Evolutionary conservation across 2,113 vertebrate genomes (phyloP).

Genomic region (Amblyopsis rosae): DNA sequence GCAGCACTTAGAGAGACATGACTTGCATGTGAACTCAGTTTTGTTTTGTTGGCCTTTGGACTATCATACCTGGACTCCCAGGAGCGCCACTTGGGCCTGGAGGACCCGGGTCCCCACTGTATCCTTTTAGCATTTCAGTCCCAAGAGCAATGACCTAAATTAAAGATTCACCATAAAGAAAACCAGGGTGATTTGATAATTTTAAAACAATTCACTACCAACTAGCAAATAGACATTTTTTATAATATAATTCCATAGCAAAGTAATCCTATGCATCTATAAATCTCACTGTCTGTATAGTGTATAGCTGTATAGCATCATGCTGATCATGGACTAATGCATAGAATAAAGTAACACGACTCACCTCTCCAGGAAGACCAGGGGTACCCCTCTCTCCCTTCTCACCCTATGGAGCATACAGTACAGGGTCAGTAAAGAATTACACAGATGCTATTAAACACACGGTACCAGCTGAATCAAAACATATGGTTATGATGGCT

Average conservation of each 20-base stretch:
- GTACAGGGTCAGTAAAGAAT: background rate
- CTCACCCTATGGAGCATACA: constrained; percentile 76
- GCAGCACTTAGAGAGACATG: background rate
- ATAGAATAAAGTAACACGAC: constrained; percentile 28
- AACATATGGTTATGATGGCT: background rate
- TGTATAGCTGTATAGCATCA: background rate
- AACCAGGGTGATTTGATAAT: background rate
- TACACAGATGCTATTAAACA: background rate
- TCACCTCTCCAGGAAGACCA: constrained; percentile 86
- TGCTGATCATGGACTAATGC: background rate
- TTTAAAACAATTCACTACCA: background rate
- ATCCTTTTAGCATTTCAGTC: constrained; percentile 44
- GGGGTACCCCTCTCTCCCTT: constrained; percentile 82
- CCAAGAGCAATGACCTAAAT: constrained; percentile 25
- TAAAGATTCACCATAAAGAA: background rate
- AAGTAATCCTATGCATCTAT: background rate
- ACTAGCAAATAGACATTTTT: background rate
- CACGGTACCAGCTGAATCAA: background rate
- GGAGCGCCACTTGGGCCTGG: constrained; percentile 42
- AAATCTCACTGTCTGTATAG: background rate
- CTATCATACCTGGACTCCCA: constrained; percentile 47
- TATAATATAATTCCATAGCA: background rate
- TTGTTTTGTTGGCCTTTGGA: background rate
- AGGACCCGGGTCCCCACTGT: constrained; percentile 50
- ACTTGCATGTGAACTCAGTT: background rate